Base-by-base conservation (phyloP, 2,888 invertebrate species). In the Seira sanloemensis region DNA sequence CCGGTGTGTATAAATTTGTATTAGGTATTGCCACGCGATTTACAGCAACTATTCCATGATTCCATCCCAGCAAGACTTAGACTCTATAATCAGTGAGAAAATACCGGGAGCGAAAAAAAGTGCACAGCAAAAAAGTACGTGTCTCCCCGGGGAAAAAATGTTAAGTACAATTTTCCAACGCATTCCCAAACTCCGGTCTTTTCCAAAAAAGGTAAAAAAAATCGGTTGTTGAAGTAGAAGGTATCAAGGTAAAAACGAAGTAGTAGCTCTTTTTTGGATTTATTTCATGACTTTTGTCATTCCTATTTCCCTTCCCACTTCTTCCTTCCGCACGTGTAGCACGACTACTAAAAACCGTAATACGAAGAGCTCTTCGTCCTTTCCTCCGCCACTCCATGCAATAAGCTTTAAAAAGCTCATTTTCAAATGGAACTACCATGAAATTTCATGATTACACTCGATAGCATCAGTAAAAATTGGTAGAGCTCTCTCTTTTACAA, bases 361-460 rank as follows among this genome's bases (percentile, higher is more conserved):
- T 4, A 25, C 19, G 9, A 71, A 18, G 1, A 21, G 58, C 54
- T 23, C 16, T 77, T 25, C 58, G 27, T 21, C 67, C 67, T 21
- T 67, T 12, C 25, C 67, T 23, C 50, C 16, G n/a, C 18, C 16
- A 12, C 74, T 21, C 27, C 16, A 5, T 54, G 25, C 25, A 66
- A 78, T 24, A 50, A 79, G 73, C 80, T 75, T 80, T 80, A 46
- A 68, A 71, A 80, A 69, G 54, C 80, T 80, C 80, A 80, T 80
- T 80, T 80, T 80, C 80, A 75, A 80, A 80, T 80, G 80, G 80
- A 80, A 80, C 58, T n/a, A 69, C 69, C 80, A 80, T 80, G 80
- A 80, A 74, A 80, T 80, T 75, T 80, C 69, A 80, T 75, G 80
- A 80, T 80, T 80, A 80, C 80, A 75, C 74, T 80, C 80, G 69